phyloP scores from a whole-genome alignment of 2,888 invertebrate genomes.

The Octonoba sinensis region DNA sequence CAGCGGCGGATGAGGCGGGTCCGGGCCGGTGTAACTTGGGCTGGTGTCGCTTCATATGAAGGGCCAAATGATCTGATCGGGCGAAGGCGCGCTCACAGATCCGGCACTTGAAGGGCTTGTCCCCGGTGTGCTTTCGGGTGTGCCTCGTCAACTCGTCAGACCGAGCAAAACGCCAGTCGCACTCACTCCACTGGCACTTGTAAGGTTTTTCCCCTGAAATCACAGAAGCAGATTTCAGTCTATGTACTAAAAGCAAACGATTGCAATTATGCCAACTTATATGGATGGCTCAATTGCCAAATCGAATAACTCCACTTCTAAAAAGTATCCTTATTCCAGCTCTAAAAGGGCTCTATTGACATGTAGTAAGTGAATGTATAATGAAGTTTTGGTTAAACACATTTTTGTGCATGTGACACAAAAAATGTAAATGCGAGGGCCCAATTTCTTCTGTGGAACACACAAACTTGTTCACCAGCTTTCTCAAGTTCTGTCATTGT shows the following conservation, averaged over 20 bases:
- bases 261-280: no score
- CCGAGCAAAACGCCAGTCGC: conserved; percentile 64
- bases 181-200: conserved; percentile 56
- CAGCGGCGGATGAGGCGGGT: not conserved
- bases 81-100: conserved; percentile 76
- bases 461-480: no score
- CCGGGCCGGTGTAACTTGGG: conserved; percentile 77
- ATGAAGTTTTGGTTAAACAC: no score
- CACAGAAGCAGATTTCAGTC: not conserved
- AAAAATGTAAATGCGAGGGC: no score
- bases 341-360: no score
- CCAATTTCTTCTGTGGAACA: no score
- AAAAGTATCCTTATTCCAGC: no score
- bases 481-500: no score
- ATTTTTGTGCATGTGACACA: no score
- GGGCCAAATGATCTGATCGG: conserved; percentile 75
- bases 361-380: no score
- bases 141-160: conserved; percentile 66
- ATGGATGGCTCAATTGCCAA: no score
- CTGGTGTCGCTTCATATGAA: conserved; percentile 78
- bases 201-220: conserved; percentile 66
- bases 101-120: conserved; percentile 76
- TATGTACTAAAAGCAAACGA: not conserved
- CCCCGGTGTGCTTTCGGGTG: conserved; percentile 69
- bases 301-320: no score